Percentiles rank a stretch among this genome's conserved stretches.
Evolutionary conservation across 2,797 vertebrate genomes (phyloP).

Genomic region (Falco naumanni): DNA sequence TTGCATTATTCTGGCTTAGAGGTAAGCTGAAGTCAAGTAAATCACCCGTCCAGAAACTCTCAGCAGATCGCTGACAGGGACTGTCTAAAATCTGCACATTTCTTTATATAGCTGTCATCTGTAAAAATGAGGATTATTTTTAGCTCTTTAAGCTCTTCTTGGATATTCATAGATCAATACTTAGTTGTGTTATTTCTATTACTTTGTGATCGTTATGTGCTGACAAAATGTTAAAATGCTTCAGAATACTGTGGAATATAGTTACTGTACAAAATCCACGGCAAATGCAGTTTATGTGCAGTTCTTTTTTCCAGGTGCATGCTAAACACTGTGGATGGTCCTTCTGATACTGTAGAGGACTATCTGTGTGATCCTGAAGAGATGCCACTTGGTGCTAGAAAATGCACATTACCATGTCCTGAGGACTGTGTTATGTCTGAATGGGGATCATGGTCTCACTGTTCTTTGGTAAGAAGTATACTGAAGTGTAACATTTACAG

Average conservation of each 20-base stretch:
- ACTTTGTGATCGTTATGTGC: neutral
- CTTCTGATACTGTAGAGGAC: slow-evolving; percentile 92
- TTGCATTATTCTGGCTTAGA: neutral
- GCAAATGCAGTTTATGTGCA: neutral
- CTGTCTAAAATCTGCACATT: neutral
- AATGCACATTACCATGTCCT: slow-evolving; percentile 91
- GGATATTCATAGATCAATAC: neutral
- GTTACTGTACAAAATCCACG: neutral
- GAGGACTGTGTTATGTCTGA: slow-evolving; percentile 96
- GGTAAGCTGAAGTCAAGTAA: neutral
- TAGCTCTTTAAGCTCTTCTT: neutral
- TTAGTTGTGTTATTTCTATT: neutral
- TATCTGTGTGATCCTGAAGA: slow-evolving; percentile 98
- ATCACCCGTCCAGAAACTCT: neutral
- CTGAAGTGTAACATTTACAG: neutral
- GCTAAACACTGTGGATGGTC: slow-evolving; percentile 95
- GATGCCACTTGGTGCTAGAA: slow-evolving; percentile 93
- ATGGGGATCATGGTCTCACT: slow-evolving; percentile 91
- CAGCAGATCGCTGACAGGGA: neutral
- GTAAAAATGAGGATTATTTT: neutral
- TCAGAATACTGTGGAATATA: neutral
- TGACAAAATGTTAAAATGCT: neutral
- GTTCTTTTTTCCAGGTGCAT: slow-evolving; percentile 85
- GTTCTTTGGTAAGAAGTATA: slow-evolving; percentile 87
- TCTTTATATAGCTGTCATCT: neutral